These are phyloP conservation scores for Coboldia fuscipes DNA, from an alignment of 1,140 invertebrate genomes.

Conservation along the genomic window DNA sequence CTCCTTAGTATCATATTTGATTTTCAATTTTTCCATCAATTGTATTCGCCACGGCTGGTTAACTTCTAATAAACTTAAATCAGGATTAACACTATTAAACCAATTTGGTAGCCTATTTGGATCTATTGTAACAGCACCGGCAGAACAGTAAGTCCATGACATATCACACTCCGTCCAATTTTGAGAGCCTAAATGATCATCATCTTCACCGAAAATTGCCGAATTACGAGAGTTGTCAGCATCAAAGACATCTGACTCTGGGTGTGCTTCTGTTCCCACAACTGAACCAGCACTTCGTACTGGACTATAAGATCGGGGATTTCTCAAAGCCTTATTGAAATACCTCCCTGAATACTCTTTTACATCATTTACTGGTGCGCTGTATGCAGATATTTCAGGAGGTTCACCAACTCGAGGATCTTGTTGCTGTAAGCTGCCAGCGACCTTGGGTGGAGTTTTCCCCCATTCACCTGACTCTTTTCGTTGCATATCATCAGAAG, in stretches of 20 bases:
- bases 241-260: conserved; percentile 59
- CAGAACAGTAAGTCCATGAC: conserved; percentile 54
- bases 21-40: conserved; percentile 46
- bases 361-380: conserved; percentile 13
- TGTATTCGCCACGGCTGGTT: conserved; percentile 49
- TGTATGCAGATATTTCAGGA: conserved; percentile 14
- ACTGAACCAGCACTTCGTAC: conserved; percentile 61
- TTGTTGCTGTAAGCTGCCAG: no score
- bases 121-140: conserved; percentile 54
- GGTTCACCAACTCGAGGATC: no score
- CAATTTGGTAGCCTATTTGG: conserved; percentile 48
- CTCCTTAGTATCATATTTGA: conserved; percentile 20
- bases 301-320: conserved; percentile 62
- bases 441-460: no score
- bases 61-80: conserved; percentile 34
- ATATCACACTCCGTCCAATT: conserved; percentile 57
- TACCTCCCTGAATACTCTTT: conserved; percentile 18
- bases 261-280: conserved; percentile 54
- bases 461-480: no score
- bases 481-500: not conserved
- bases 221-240: conserved; percentile 40
- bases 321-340: conserved; percentile 29
- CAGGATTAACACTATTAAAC: conserved; percentile 27
- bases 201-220: conserved; percentile 53
- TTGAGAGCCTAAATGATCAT: conserved; percentile 32